Evolutionary conservation across 1,140 invertebrate species (phyloP).

Genomic region (Alviniconcha marisindica): DNA sequence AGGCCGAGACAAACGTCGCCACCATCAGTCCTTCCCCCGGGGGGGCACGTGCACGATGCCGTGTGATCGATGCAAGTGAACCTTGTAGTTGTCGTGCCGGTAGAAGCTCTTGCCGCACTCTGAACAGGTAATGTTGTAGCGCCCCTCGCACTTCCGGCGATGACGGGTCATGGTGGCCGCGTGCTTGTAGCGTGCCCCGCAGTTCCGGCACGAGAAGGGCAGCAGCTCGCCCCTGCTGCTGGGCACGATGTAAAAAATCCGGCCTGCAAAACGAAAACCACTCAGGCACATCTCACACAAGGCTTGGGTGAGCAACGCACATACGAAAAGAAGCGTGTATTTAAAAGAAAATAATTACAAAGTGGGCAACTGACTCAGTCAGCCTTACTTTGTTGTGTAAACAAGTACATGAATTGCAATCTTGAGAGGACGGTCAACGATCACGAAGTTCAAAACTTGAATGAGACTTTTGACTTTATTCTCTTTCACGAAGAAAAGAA

Average conservation of each 20-base stretch:
- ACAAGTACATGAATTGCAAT: too few species aligned
- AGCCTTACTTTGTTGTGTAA: too few species aligned
- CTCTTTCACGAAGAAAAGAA: too few species aligned
- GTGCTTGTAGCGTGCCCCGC: constrained; percentile 15
- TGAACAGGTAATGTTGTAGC: constrained; percentile 25
- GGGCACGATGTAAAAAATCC: not conserved
- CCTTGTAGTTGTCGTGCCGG: constrained; percentile 38
- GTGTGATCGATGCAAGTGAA: not conserved
- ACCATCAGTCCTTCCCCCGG: not conserved
- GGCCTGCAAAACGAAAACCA: not conserved
- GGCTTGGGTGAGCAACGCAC: too few species aligned
- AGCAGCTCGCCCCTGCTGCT: not conserved
- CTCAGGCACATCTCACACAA: too few species aligned
- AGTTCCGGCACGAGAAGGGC: constrained; percentile 21
- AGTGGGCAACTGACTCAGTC: too few species aligned
- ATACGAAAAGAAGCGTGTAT: too few species aligned
- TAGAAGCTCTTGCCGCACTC: constrained; percentile 42
- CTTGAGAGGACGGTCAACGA: too few species aligned
- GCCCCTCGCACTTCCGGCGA: constrained; percentile 46
- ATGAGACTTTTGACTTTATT: too few species aligned
- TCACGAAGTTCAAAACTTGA: too few species aligned
- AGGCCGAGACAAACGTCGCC: too few species aligned
- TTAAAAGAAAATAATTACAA: too few species aligned
- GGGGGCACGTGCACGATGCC: not conserved
- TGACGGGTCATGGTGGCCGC: constrained; percentile 38